These are phyloP conservation scores for Limenitis camilla DNA, from an alignment of 2,888 invertebrate genomes.

Conservation along the genomic window DNA sequence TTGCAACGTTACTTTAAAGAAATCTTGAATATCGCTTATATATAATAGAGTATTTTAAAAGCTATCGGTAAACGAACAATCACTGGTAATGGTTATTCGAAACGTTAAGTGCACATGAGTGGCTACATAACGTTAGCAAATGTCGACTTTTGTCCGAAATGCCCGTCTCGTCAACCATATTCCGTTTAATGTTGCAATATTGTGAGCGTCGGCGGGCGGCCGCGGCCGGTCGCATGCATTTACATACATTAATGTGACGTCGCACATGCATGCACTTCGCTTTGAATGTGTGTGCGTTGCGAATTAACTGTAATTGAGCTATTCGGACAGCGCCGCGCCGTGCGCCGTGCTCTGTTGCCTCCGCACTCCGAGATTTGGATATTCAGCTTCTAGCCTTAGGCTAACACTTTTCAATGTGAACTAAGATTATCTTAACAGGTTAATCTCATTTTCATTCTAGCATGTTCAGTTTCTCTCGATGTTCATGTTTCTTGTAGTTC, in stretches of 20 bases:
- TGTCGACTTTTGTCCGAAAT: slow-evolving; percentile 68
- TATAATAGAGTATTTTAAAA: slow-evolving; percentile 10
- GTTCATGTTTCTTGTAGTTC: too few relatives aligned
- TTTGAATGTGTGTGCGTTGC: slow-evolving; percentile 68
- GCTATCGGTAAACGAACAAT: slow-evolving; percentile 21
- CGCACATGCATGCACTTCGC: slow-evolving; percentile 64
- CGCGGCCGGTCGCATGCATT: slow-evolving; percentile 70
- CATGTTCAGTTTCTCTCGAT: too few relatives aligned
- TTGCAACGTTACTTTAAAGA: too few relatives aligned
- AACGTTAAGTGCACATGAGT: slow-evolving; percentile 39
- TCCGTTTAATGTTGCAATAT: slow-evolving; percentile 72
- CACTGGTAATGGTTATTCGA: slow-evolving; percentile 25
- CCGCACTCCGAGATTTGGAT: slow-evolving; percentile 46
- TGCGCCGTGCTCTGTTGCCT: slow-evolving; percentile 55
- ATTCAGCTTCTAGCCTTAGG: slow-evolving; percentile 34
- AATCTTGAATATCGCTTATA: too few relatives aligned
- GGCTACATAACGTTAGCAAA: slow-evolving; percentile 57
- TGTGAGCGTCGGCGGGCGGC: slow-evolving; percentile 61
- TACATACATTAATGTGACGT: slow-evolving; percentile 71
- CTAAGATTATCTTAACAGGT: neutral
- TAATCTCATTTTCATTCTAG: neutral
- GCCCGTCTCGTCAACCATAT: slow-evolving; percentile 67
- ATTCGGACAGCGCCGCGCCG: slow-evolving; percentile 63
- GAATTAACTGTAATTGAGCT: slow-evolving; percentile 75
- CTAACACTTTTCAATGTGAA: slow-evolving; percentile 8